phyloP scores from a whole-genome alignment of 2,113 vertebrate species.

The Xenopus borealis region DNA sequence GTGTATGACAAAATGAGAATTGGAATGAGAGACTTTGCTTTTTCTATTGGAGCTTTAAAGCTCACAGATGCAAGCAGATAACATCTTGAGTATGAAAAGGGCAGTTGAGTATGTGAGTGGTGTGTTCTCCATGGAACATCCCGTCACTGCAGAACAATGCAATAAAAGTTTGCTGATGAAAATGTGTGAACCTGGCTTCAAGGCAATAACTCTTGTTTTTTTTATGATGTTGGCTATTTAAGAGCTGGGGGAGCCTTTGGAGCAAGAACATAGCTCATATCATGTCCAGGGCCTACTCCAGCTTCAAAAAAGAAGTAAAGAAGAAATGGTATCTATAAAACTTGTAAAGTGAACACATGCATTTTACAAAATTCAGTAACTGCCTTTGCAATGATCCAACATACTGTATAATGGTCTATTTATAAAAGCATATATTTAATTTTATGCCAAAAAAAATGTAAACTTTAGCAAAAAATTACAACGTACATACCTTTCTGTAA shows the following conservation, averaged over 20 bases:
- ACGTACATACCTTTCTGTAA: no score
- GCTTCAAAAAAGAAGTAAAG: slow-evolving; percentile 5
- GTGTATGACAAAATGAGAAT: neutral
- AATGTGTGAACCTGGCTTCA: slow-evolving; percentile 55
- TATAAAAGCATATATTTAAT: no score
- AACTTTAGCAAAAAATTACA: no score
- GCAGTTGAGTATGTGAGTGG: slow-evolving; percentile 24
- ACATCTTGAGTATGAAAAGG: slow-evolving; percentile 12
- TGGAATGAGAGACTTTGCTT: neutral
- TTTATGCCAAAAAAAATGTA: no score
- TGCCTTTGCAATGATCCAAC: neutral
- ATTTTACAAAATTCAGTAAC: slow-evolving; percentile 42
- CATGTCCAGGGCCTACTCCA: slow-evolving; percentile 48
- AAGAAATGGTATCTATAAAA: slow-evolving; percentile 30
- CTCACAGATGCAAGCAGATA: neutral
- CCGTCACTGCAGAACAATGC: slow-evolving; percentile 50
- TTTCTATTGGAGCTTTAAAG: slow-evolving; percentile 5
- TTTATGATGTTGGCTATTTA: slow-evolving; percentile 57
- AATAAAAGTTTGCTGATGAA: slow-evolving; percentile 62
- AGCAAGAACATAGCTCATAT: slow-evolving; percentile 25
- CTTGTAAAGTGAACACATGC: slow-evolving; percentile 1
- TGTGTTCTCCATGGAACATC: slow-evolving; percentile 52
- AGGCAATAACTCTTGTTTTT: slow-evolving; percentile 56
- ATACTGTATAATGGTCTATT: neutral
- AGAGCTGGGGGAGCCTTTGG: slow-evolving; percentile 49